These are phyloP conservation scores for Tachina grossa DNA, from an alignment of 2,888 invertebrate species.

Conservation along the genomic window DNA sequence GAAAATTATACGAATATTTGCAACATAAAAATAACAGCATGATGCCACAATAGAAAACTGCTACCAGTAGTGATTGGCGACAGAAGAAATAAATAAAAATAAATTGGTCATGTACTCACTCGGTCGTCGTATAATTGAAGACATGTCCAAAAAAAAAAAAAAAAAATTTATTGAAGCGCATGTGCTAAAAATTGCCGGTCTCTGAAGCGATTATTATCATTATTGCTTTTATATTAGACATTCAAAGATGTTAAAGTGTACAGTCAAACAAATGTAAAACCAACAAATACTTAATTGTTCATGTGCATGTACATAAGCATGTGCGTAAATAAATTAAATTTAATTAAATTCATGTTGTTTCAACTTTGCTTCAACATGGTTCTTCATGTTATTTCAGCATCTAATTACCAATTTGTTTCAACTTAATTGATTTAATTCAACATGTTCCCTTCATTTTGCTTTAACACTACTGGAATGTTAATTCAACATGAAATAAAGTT, in stretches of 20 bases:
- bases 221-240: not conserved
- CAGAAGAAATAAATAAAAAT: not conserved
- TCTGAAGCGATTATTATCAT: constrained; percentile 21
- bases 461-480: no score
- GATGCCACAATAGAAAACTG: constrained; percentile 10
- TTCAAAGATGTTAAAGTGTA: not conserved
- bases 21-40: constrained; percentile 38
- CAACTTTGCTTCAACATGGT: no score
- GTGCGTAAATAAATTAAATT: no score
- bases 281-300: not conserved
- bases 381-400: no score
- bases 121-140: not conserved
- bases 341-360: no score
- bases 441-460: no score
- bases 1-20: constrained; percentile 17
- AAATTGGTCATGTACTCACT: not conserved
- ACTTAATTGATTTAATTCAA: no score
- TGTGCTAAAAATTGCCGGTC: constrained; percentile 47
- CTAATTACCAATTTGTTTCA: no score
- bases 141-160: not conserved
- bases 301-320: not conserved
- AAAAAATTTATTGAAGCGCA: constrained; percentile 24
- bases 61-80: not conserved
- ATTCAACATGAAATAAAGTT: no score
- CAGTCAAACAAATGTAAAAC: not conserved